Percentiles rank a stretch among this genome's conserved stretches.
Evolutionary conservation across 2,888 invertebrate genomes (phyloP).

Genomic region (Andrena haemorrhoa): DNA sequence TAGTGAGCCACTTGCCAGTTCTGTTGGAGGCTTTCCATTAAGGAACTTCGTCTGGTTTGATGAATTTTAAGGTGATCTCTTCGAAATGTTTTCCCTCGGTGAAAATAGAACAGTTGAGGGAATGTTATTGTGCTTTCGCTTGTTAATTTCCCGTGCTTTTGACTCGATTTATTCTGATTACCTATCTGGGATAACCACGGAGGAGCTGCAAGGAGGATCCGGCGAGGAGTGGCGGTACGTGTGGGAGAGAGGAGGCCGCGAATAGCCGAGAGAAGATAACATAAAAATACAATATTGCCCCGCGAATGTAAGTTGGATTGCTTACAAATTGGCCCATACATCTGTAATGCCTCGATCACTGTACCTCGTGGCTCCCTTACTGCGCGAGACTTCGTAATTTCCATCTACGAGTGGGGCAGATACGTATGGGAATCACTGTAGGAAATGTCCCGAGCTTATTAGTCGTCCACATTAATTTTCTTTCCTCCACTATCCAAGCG

Average conservation of each 20-base stretch:
- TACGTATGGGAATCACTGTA: slow-evolving; percentile 64
- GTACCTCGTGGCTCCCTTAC: slow-evolving; percentile 75
- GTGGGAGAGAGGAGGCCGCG: slow-evolving; percentile 37
- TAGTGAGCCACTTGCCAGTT: too few relatives aligned
- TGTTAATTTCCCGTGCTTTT: slow-evolving; percentile 27
- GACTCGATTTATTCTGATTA: slow-evolving; percentile 23
- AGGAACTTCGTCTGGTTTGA: too few relatives aligned
- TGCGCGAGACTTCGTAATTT: slow-evolving; percentile 76
- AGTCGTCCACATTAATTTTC: slow-evolving; percentile 70
- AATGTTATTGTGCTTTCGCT: background rate
- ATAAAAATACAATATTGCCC: slow-evolving; percentile 83
- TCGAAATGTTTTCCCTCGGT: too few relatives aligned
- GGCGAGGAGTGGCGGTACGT: slow-evolving; percentile 1
- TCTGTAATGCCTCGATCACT: slow-evolving; percentile 83
- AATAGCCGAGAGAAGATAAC: slow-evolving; percentile 74
- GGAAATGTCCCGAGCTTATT: slow-evolving; percentile 68
- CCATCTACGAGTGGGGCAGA: slow-evolving; percentile 72
- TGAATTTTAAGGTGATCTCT: too few relatives aligned
- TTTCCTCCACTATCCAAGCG: slow-evolving; percentile 39
- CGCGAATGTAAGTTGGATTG: slow-evolving; percentile 84
- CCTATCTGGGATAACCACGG: slow-evolving; percentile 16
- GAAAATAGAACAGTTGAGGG: too few relatives aligned
- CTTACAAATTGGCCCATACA: slow-evolving; percentile 85
- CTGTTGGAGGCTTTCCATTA: too few relatives aligned
- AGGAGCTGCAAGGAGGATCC: slow-evolving; percentile 13